Percentiles rank a stretch among this genome's conserved stretches.
These are phyloP conservation scores for Onychorhynchus coronatus DNA, from an alignment of 2,113 vertebrate species.

Conservation along the genomic window DNA sequence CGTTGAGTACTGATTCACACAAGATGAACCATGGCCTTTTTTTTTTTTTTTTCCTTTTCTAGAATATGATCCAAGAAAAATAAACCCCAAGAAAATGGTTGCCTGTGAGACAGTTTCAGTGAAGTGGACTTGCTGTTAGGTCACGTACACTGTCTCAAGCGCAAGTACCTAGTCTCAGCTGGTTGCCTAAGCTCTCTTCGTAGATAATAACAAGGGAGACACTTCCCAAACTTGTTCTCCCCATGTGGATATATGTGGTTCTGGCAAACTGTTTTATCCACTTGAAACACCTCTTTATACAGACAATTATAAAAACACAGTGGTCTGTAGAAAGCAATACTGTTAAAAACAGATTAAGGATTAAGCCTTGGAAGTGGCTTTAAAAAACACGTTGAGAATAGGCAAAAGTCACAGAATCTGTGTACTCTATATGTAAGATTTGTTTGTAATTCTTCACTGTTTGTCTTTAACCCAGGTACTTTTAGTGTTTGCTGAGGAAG, in stretches of 20 bases:
- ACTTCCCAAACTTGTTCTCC: neutral
- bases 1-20: neutral
- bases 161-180: neutral
- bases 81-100: neutral
- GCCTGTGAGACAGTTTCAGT: neutral
- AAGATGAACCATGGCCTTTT: neutral
- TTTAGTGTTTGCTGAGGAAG: conserved; percentile 98
- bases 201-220: neutral
- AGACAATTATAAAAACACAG: neutral
- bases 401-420: neutral
- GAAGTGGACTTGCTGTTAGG: neutral
- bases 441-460: neutral
- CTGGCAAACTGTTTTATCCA: neutral
- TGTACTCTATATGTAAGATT: neutral
- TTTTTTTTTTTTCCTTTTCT: neutral
- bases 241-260: neutral
- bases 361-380: neutral
- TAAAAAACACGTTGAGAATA: neutral
- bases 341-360: neutral
- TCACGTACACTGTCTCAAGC: neutral
- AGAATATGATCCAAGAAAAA: neutral
- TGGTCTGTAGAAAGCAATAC: neutral
- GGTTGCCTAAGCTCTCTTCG: neutral
- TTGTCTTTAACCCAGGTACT: conserved; percentile 83
- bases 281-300: neutral